A percentile compares a stretch with the other conserved stretches of the same genome.
phyloP scores from a whole-genome alignment of 2,797 vertebrate genomes.

The Tenualosa thibaudeaui region DNA sequence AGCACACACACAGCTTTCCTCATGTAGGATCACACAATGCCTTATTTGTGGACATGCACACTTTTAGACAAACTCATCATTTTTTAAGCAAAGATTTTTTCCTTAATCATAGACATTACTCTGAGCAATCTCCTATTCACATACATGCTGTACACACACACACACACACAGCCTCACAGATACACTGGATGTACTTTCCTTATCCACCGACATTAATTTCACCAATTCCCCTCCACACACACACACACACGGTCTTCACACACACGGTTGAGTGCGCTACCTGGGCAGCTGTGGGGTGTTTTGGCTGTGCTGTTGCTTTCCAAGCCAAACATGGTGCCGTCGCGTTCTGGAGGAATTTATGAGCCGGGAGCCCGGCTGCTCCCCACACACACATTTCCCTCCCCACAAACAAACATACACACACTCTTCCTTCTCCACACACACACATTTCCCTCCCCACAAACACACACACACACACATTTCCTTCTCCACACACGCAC shows the following conservation, averaged over 20 bases:
- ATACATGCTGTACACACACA: neutral
- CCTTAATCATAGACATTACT: too few relatives aligned
- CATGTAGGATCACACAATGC: neutral
- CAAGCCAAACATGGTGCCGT: constrained; percentile 13
- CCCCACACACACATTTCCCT: constrained; percentile 10
- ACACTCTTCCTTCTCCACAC: too few relatives aligned
- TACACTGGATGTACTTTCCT: neutral
- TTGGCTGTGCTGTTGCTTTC: neutral
- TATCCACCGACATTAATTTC: neutral
- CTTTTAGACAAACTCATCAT: neutral
- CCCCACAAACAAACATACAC: neutral
- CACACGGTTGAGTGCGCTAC: neutral
- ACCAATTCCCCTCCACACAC: neutral
- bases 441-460: neutral
- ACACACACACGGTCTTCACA: constrained; percentile 12
- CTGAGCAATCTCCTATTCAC: too few relatives aligned
- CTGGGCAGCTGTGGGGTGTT: neutral
- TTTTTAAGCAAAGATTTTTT: too few relatives aligned
- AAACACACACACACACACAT: neutral
- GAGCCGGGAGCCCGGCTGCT: neutral
- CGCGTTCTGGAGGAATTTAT: neutral
- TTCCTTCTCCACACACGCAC: too few relatives aligned
- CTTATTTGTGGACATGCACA: neutral
- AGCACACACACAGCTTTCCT: neutral
- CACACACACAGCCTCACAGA: neutral